Evolutionary conservation across 2,113 vertebrate genomes (phyloP).

Genomic region (Pantherophis guttatus): DNA sequence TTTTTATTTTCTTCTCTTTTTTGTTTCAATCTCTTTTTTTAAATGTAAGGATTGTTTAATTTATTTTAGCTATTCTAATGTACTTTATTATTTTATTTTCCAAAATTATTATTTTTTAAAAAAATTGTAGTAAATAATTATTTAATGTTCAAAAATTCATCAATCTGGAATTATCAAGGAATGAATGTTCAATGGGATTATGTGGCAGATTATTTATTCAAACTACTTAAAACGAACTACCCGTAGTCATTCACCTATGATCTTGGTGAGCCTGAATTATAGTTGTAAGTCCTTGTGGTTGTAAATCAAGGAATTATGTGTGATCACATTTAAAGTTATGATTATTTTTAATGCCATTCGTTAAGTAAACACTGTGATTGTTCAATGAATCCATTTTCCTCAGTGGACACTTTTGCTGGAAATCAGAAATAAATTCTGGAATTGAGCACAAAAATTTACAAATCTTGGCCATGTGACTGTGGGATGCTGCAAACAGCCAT

Average conservation of each 20-base stretch:
- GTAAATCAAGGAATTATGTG: not conserved
- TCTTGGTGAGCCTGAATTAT: not conserved
- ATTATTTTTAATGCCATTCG: not conserved
- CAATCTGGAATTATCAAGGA: not conserved
- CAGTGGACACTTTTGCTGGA: too few species aligned
- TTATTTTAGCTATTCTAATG: not conserved
- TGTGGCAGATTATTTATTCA: not conserved
- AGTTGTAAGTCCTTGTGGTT: not conserved
- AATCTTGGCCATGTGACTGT: too few species aligned
- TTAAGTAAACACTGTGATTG: not conserved
- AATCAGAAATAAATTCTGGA: too few species aligned
- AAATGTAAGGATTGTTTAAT: not conserved
- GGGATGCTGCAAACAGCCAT: too few species aligned
- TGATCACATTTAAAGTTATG: not conserved
- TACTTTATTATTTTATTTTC: not conserved
- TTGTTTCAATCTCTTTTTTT: not conserved
- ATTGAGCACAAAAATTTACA: too few species aligned
- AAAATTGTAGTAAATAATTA: too few species aligned
- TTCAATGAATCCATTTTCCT: not conserved
- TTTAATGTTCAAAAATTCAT: not conserved
- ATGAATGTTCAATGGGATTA: not conserved
- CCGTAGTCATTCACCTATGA: too few species aligned
- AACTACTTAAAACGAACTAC: too few species aligned
- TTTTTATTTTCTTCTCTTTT: not conserved
- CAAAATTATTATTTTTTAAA: not conserved